These are phyloP conservation scores for Pteruthius melanotis DNA, from an alignment of 2,113 vertebrate genomes.

Conservation along the genomic window DNA sequence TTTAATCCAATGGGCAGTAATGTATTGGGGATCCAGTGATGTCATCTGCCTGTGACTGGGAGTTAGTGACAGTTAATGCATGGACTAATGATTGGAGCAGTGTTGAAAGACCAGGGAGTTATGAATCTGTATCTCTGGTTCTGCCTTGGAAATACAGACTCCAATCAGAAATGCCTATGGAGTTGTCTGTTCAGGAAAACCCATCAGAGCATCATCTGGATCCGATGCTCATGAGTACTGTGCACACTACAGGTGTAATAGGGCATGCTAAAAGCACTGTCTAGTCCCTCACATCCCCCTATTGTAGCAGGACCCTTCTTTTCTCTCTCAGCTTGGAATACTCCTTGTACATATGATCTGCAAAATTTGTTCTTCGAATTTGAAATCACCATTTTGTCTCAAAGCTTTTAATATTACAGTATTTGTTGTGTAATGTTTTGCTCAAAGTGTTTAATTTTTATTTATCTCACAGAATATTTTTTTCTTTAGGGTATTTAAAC, in stretches of 20 bases:
- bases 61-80: neutral
- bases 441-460: neutral
- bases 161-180: neutral
- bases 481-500: neutral
- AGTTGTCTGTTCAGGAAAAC: neutral
- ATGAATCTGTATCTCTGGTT: neutral
- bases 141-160: neutral
- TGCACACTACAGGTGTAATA: rapidly evolving
- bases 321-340: neutral
- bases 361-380: neutral
- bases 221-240: rapidly evolving
- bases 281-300: neutral
- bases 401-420: neutral
- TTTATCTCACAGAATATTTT: neutral
- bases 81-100: neutral
- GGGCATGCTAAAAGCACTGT: neutral
- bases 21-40: neutral
- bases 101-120: neutral
- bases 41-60: neutral
- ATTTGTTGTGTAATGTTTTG: neutral
- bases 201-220: neutral
- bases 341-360: neutral
- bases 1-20: neutral
- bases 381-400: neutral
- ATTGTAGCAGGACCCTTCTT: neutral